These are phyloP conservation scores for Pollimyrus isidori DNA, from an alignment of 2,113 vertebrate genomes.

Conservation along the genomic window DNA sequence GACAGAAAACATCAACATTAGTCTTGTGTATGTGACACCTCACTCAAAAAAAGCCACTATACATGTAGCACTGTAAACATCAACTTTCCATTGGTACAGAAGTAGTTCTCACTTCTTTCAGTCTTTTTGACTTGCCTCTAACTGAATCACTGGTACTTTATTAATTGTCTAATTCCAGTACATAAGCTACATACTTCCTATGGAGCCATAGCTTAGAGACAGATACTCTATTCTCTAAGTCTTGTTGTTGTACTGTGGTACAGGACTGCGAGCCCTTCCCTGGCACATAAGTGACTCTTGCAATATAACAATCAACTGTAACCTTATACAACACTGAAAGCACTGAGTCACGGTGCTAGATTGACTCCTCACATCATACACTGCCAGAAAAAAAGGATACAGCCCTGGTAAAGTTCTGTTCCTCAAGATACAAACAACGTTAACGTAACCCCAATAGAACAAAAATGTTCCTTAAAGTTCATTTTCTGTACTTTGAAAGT, in stretches of 20 bases:
- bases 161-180: background rate
- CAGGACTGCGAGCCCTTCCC: background rate
- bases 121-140: background rate
- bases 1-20: background rate
- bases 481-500: background rate
- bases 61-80: background rate
- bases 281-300: background rate
- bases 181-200: background rate
- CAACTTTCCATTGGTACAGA: background rate
- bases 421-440: background rate
- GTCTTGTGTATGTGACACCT: background rate
- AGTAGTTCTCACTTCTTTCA: background rate
- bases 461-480: background rate
- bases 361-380: background rate
- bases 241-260: background rate
- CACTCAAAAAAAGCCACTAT: background rate
- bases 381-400: background rate
- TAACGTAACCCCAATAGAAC: background rate
- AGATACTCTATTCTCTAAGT: background rate
- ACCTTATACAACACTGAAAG: background rate
- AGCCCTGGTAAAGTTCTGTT: background rate
- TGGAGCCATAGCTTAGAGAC: background rate
- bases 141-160: background rate
- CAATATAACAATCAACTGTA: background rate
- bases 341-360: background rate